Evolutionary conservation across 2,888 invertebrate species (phyloP).

Genomic region (Criorhina ranunculi): DNA sequence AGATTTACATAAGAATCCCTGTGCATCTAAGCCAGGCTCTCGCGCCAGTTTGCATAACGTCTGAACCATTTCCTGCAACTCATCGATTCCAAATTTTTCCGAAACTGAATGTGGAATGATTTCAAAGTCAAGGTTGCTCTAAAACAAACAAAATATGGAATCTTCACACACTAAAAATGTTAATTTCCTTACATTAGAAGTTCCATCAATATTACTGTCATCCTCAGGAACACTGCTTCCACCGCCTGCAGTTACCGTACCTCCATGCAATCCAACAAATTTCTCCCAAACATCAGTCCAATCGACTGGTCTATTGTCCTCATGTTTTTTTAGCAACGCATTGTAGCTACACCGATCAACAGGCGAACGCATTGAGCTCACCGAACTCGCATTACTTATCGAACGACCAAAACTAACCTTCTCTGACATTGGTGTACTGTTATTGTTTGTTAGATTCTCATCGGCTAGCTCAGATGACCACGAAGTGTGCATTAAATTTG

Average conservation of each 20-base stretch:
- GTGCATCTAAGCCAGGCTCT: constrained; percentile 93
- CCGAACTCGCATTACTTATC: constrained; percentile 81
- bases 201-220: constrained; percentile 37
- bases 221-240: constrained; percentile 23
- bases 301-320: constrained; percentile 81
- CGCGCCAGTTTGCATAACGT: constrained; percentile 89
- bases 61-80: constrained; percentile 87
- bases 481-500: constrained; percentile 83
- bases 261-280: constrained; percentile 78
- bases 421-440: constrained; percentile 38
- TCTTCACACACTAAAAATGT: too few relatives aligned
- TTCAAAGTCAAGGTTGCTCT: constrained; percentile 86
- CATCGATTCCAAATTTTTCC: constrained; percentile 86
- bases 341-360: constrained; percentile 83
- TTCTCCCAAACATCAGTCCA: constrained; percentile 87
- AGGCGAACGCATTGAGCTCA: constrained; percentile 81
- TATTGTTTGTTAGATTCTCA: constrained; percentile 60
- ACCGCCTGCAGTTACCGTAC: constrained; percentile 9
- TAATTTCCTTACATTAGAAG: constrained; percentile 32
- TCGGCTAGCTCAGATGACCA: constrained; percentile 81
- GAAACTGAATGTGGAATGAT: constrained; percentile 85
- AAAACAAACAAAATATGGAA: constrained; percentile 7
- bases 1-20: constrained; percentile 93
- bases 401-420: constrained; percentile 80
- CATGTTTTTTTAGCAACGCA: constrained; percentile 82